Conservation (phyloP, 2,888 invertebrate genomes). For the Pyrgus malvae region DNA sequence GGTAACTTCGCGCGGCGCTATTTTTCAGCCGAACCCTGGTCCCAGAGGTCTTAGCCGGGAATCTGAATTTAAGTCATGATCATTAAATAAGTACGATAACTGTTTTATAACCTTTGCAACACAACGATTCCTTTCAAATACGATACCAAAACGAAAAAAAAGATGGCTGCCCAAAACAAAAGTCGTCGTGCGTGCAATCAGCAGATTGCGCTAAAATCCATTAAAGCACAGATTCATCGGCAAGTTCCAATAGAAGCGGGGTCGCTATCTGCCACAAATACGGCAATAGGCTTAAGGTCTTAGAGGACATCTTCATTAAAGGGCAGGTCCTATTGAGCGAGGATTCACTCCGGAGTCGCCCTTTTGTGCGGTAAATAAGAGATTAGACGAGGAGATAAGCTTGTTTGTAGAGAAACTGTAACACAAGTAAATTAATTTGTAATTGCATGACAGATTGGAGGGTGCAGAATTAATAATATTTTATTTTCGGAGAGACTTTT, state of each 20-base stretch:
- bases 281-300: constrained; percentile 26
- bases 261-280: constrained; percentile 22
- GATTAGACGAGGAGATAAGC: constrained; percentile 24
- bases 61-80: too few relatives aligned
- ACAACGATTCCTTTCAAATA: too few relatives aligned
- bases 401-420: constrained; percentile 13
- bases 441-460: constrained; percentile 15
- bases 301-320: constrained; percentile 26
- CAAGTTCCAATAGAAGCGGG: constrained; percentile 7
- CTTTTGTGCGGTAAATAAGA: constrained; percentile 21
- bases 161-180: neutral
- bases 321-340: constrained; percentile 19
- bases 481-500: too few relatives aligned
- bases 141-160: neutral
- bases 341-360: constrained; percentile 13
- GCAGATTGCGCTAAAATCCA: constrained; percentile 14
- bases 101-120: too few relatives aligned
- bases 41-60: too few relatives aligned
- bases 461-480: too few relatives aligned
- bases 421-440: constrained; percentile 17
- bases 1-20: too few relatives aligned
- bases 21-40: too few relatives aligned
- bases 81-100: too few relatives aligned
- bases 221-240: constrained; percentile 14
- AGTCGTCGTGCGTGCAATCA: constrained; percentile 5